Evolutionary conservation across 2,797 vertebrate species (phyloP).

Genomic region (Danio albolineatus): DNA sequence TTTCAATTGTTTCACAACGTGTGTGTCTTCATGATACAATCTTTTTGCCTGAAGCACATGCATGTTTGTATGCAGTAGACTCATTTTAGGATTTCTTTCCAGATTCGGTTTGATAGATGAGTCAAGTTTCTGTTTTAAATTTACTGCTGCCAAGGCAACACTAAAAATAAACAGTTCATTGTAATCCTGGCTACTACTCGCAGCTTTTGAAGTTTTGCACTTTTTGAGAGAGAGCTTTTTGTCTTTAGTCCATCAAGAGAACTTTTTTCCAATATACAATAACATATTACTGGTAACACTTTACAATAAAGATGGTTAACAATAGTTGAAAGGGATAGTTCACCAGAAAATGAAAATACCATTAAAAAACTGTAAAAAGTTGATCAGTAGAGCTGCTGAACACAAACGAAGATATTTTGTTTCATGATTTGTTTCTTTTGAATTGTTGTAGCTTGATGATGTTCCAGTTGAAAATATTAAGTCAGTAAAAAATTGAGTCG

Average conservation of each 20-base stretch:
- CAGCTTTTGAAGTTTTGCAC: background rate
- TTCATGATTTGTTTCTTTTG: too few species aligned
- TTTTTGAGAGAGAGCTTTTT: background rate
- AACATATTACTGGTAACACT: background rate
- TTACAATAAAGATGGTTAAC: background rate
- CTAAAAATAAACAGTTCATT: background rate
- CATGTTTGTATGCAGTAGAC: background rate
- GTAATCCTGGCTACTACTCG: background rate
- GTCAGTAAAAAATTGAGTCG: too few species aligned
- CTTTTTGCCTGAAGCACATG: background rate
- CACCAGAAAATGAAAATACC: too few species aligned
- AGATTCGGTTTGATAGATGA: conserved; percentile 29
- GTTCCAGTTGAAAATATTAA: too few species aligned
- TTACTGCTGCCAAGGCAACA: conserved; percentile 10
- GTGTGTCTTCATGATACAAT: background rate
- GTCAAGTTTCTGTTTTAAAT: conserved; percentile 3
- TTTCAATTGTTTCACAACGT: conserved; percentile 2
- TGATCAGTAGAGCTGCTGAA: too few species aligned
- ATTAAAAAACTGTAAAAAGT: too few species aligned
- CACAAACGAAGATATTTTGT: too few species aligned
- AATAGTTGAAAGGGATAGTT: too few species aligned
- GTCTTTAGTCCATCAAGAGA: background rate
- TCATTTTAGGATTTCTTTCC: conserved; percentile 23
- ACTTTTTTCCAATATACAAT: background rate
- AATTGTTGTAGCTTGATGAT: too few species aligned